Conservation (phyloP, 2,797 vertebrate species). For the Rhabdomys pumilio region DNA sequence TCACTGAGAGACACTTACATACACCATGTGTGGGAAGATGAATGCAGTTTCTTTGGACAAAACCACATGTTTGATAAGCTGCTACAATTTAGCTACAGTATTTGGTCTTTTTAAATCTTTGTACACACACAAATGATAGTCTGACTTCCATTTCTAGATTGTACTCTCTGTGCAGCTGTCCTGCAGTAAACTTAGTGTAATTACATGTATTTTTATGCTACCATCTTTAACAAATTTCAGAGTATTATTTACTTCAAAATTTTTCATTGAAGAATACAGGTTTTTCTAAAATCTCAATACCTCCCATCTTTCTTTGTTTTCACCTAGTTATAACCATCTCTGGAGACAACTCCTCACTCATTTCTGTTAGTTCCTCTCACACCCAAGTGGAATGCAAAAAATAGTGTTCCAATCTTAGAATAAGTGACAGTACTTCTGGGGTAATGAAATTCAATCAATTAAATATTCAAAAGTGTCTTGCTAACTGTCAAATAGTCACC, state of each 20-base stretch:
- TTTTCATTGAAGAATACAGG: background rate
- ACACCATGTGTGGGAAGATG: background rate
- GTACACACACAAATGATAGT: background rate
- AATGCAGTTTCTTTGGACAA: background rate
- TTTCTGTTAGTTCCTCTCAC: background rate
- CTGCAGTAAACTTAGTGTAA: background rate
- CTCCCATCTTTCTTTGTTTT: background rate
- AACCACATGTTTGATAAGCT: background rate
- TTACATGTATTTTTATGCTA: background rate
- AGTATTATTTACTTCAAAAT: slow-evolving; percentile 14
- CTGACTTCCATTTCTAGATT: slow-evolving; percentile 37
- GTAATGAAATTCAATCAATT: background rate
- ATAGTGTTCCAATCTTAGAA: background rate
- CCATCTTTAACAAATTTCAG: background rate
- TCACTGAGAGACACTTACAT: background rate
- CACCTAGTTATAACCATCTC: background rate
- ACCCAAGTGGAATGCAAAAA: background rate
- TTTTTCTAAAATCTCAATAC: background rate
- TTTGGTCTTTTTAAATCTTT: background rate
- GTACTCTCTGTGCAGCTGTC: background rate
- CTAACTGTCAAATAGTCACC: background rate
- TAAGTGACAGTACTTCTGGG: background rate
- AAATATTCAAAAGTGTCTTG: background rate
- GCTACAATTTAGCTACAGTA: background rate
- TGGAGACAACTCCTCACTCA: background rate